These are phyloP conservation scores for Glaucidium brasilianum DNA, from an alignment of 2,113 vertebrate species.

Conservation along the genomic window DNA sequence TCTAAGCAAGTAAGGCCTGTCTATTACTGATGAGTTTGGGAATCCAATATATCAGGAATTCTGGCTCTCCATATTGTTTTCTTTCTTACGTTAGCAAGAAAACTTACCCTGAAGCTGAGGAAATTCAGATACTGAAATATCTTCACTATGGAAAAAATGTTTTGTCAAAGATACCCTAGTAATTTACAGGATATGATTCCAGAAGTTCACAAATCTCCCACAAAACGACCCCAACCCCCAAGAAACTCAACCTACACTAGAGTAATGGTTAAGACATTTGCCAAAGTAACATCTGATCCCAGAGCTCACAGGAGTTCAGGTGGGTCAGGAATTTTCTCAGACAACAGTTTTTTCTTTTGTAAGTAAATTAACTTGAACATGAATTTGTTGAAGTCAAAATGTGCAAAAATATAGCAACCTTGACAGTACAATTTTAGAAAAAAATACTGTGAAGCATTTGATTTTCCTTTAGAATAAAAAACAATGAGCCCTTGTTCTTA, in stretches of 20 bases:
- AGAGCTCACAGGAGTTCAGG: neutral
- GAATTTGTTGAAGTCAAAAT: neutral
- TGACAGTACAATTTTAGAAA: neutral
- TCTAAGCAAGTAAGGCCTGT: neutral
- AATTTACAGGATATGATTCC: neutral
- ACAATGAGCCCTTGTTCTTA: neutral
- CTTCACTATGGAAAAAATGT: neutral
- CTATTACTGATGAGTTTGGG: neutral
- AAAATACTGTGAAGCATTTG: neutral
- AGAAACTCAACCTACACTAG: neutral
- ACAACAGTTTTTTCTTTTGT: neutral
- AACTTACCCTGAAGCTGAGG: neutral
- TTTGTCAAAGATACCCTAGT: neutral
- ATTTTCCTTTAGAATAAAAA: neutral
- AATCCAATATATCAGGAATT: neutral
- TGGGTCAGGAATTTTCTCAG: neutral
- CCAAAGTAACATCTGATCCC: neutral
- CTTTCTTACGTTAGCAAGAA: neutral
- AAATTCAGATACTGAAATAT: neutral
- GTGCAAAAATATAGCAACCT: neutral
- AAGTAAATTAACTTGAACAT: neutral
- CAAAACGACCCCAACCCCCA: neutral
- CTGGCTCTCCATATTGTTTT: neutral
- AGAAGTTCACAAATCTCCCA: neutral
- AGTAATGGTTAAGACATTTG: neutral